These are phyloP conservation scores for Dicroscelio sp. DNA, from an alignment of 2,888 invertebrate species.

Conservation along the genomic window DNA sequence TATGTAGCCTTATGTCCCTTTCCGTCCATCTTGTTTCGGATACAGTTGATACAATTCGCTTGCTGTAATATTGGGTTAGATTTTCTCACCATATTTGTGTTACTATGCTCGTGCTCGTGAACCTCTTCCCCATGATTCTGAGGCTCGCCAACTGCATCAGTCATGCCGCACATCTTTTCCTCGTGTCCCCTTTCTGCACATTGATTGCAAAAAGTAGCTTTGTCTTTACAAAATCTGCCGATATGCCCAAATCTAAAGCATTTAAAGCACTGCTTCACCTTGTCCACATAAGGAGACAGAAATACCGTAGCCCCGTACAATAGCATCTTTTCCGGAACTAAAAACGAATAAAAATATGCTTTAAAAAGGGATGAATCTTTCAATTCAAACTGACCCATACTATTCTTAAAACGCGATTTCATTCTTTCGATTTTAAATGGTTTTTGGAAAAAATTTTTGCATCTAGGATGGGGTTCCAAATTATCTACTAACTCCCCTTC, in stretches of 20 bases:
- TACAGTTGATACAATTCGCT: constrained; percentile 11
- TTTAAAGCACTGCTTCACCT: background rate
- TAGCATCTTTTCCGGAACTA: constrained; percentile 17
- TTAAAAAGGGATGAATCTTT: constrained; percentile 11
- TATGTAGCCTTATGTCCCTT: background rate
- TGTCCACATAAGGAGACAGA: constrained; percentile 11
- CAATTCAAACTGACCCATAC: background rate
- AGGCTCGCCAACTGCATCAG: too few species aligned
- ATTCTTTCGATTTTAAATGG: constrained; percentile 37
- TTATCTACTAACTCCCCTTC: constrained; percentile 4
- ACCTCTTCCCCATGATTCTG: background rate
- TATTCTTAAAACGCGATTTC: background rate
- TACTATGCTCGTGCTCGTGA: too few species aligned
- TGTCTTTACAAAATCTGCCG: background rate
- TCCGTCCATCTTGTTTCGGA: background rate
- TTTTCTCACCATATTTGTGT: too few species aligned
- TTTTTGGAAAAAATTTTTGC: background rate
- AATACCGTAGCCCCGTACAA: background rate
- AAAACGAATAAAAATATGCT: background rate
- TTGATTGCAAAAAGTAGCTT: background rate
- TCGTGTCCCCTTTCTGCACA: constrained; percentile 25
- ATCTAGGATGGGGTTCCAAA: constrained; percentile 1
- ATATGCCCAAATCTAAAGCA: constrained; percentile 47
- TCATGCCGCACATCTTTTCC: background rate
- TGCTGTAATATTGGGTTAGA: too few species aligned